A percentile compares a stretch with the other conserved stretches of the same genome.
phyloP scores from a whole-genome alignment of 2,113 vertebrate species.

The Seriola quinqueradiata region DNA sequence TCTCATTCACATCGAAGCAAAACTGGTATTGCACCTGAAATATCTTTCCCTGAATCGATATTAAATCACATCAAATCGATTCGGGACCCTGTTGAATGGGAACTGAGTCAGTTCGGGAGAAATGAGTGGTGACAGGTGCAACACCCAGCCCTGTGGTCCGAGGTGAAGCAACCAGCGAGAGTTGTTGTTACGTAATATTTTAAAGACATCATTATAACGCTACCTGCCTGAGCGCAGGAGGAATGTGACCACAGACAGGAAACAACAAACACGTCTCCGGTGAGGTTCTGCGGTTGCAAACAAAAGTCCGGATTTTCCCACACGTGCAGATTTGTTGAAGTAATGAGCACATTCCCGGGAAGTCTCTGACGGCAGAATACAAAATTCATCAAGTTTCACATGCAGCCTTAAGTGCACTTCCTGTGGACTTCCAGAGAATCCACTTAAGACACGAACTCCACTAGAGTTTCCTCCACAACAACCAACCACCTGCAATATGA shows the following conservation, averaged over 20 bases:
- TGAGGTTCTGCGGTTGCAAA: not conserved
- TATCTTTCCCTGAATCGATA: too few species aligned
- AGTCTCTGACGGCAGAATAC: not conserved
- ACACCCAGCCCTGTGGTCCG: not conserved
- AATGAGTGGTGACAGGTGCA: not conserved
- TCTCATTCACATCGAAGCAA: too few species aligned
- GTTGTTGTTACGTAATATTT: too few species aligned
- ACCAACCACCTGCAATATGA: not conserved
- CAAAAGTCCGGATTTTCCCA: slow-evolving; percentile 3
- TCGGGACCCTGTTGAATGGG: too few species aligned
- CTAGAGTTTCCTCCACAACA: too few species aligned
- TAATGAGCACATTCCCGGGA: not conserved
- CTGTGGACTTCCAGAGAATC: not conserved
- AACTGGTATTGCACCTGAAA: too few species aligned
- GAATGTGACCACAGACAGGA: not conserved
- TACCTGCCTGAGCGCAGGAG: not conserved
- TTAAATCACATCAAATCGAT: too few species aligned
- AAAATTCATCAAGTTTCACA: not conserved
- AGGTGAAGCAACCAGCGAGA: not conserved
- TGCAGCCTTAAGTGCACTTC: not conserved
- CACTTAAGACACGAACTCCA: too few species aligned
- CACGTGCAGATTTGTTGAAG: not conserved
- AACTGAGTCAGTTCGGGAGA: too few species aligned
- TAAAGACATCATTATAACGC: not conserved
- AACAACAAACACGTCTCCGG: slow-evolving; percentile 17